Conservation (phyloP, 2,113 vertebrate species). For the Harpagus bidentatus region DNA sequence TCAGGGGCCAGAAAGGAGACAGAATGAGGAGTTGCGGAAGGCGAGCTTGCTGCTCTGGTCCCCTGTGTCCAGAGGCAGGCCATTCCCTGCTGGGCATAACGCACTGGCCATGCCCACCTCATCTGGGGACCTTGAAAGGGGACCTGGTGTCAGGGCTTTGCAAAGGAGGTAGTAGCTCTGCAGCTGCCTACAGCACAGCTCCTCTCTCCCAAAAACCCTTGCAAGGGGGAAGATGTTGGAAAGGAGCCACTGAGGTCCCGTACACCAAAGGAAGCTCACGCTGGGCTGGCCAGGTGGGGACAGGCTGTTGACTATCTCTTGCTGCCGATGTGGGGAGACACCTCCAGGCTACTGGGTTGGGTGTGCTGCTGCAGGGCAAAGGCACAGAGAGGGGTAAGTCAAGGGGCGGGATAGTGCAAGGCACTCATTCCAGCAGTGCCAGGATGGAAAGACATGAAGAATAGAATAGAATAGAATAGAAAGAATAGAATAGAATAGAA, state of each 20-base stretch:
- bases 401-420: not conserved
- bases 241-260: not conserved
- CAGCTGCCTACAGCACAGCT: not conserved
- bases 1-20: not conserved
- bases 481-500: not conserved
- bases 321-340: not conserved
- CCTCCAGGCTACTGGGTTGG: not conserved
- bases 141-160: not conserved
- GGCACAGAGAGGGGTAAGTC: accelerated
- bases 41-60: not conserved
- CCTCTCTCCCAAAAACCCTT: not conserved
- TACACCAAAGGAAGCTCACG: not conserved
- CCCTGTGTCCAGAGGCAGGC: not conserved
- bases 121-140: accelerated
- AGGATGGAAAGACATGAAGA: not conserved
- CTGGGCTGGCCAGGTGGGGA: not conserved
- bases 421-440: not conserved
- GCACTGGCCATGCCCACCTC: accelerated
- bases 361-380: not conserved
- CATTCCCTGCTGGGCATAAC: not conserved
- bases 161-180: not conserved
- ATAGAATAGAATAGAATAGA: not conserved
- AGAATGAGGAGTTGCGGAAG: not conserved
- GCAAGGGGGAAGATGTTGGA: not conserved
- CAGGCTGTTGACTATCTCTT: not conserved